These are phyloP conservation scores for Pardalotus punctatus DNA, from an alignment of 2,113 vertebrate genomes.

Conservation along the genomic window DNA sequence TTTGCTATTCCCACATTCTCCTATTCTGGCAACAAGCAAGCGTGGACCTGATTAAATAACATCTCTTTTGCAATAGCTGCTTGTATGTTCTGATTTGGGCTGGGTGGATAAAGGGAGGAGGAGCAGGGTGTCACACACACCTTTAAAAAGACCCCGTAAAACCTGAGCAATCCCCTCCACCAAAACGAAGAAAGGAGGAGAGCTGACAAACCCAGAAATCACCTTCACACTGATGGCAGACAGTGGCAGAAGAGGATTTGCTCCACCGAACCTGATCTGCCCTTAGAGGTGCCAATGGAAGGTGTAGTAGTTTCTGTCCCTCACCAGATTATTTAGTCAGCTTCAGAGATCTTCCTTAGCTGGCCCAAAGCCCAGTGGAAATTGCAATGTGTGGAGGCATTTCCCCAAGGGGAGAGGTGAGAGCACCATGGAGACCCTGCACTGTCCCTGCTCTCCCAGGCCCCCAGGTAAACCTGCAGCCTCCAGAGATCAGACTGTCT, in stretches of 20 bases:
- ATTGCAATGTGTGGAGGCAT: accelerated
- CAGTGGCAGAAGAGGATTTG: neutral
- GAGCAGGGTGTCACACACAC: neutral
- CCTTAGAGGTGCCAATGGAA: neutral
- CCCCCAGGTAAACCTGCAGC: accelerated
- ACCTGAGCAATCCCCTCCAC: neutral
- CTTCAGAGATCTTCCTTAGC: neutral
- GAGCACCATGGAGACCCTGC: accelerated
- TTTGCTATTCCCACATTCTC: neutral
- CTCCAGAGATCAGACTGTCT: accelerated
- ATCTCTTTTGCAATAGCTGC: constrained; percentile 1
- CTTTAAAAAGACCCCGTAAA: neutral
- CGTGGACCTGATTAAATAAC: neutral
- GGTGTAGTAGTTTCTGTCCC: neutral
- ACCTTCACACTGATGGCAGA: neutral
- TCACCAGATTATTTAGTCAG: neutral
- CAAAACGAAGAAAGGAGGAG: neutral
- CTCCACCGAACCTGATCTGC: neutral
- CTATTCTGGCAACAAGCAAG: neutral
- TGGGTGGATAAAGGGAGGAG: neutral
- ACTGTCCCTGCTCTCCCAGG: neutral
- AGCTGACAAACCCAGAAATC: neutral
- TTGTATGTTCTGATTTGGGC: neutral
- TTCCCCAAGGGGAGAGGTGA: accelerated
- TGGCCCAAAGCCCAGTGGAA: neutral